These are phyloP conservation scores for Hyposoter didymator DNA, from an alignment of 2,888 invertebrate species.

Conservation along the genomic window DNA sequence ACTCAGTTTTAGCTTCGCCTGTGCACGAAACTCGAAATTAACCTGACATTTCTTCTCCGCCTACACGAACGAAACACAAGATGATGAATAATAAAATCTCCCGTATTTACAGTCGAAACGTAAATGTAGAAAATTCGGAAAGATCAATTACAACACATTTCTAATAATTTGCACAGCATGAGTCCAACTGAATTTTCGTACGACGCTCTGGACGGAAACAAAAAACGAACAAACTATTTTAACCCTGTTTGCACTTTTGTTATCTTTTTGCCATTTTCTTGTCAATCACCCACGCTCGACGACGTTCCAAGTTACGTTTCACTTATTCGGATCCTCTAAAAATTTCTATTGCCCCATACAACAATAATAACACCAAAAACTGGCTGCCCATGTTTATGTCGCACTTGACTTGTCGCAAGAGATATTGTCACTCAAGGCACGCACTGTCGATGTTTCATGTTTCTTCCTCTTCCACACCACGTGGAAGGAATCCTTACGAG, in stretches of 20 bases:
- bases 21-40: slow-evolving; percentile 53
- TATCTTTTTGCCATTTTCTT: slow-evolving; percentile 8
- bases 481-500: slow-evolving; percentile 46
- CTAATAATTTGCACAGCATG: background rate
- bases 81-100: background rate
- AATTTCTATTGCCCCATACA: background rate
- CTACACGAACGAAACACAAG: background rate
- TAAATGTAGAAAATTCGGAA: background rate
- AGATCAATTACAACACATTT: background rate
- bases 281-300: slow-evolving; percentile 6
- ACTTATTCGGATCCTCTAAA: slow-evolving; percentile 36
- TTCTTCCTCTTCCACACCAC: slow-evolving; percentile 21
- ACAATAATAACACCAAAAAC: slow-evolving; percentile 17
- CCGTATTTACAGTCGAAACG: background rate
- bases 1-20: slow-evolving; percentile 25
- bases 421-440: slow-evolving; percentile 54
- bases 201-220: background rate
- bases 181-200: background rate
- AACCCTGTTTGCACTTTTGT: background rate
- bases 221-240: background rate
- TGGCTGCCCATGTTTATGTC: slow-evolving; percentile 21
- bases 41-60: slow-evolving; percentile 14
- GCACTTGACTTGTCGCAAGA: slow-evolving; percentile 51
- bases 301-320: slow-evolving; percentile 40
- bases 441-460: slow-evolving; percentile 61